Evolutionary conservation across 2,797 vertebrate genomes (phyloP).

Genomic region (Lerista edwardsae): DNA sequence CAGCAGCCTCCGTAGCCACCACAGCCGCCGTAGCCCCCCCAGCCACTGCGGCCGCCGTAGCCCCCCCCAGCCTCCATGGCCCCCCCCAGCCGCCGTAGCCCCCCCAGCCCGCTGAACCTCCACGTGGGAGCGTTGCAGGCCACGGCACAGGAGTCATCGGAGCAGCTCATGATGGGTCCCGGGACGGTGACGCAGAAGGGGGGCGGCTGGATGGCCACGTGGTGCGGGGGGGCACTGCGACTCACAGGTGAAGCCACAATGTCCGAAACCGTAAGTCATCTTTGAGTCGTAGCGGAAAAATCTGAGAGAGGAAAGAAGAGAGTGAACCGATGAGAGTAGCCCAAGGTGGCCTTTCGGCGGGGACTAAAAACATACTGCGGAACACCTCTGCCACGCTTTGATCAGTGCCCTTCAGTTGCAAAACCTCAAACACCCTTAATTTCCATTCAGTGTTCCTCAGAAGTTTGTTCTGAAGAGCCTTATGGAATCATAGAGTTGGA

Average conservation of each 20-base stretch:
- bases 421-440: too few relatives aligned
- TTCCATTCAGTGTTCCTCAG: too few relatives aligned
- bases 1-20: neutral
- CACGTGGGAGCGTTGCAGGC: neutral
- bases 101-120: too few relatives aligned
- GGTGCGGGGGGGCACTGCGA: neutral
- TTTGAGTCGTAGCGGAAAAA: neutral
- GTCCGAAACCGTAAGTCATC: neutral
- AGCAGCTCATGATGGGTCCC: neutral
- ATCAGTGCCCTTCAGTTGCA: too few relatives aligned
- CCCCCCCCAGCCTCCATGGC: neutral
- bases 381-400: too few relatives aligned
- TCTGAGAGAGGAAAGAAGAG: too few relatives aligned
- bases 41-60: neutral
- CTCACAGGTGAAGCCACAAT: neutral
- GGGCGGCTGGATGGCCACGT: neutral
- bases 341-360: too few relatives aligned
- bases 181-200: neutral
- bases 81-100: neutral
- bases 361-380: too few relatives aligned
- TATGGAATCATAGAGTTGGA: too few relatives aligned
- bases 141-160: neutral
- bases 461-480: too few relatives aligned
- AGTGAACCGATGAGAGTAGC: too few relatives aligned
- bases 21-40: neutral